Conservation (phyloP, 2,888 invertebrate species). For the Calameuta filiformis region DNA sequence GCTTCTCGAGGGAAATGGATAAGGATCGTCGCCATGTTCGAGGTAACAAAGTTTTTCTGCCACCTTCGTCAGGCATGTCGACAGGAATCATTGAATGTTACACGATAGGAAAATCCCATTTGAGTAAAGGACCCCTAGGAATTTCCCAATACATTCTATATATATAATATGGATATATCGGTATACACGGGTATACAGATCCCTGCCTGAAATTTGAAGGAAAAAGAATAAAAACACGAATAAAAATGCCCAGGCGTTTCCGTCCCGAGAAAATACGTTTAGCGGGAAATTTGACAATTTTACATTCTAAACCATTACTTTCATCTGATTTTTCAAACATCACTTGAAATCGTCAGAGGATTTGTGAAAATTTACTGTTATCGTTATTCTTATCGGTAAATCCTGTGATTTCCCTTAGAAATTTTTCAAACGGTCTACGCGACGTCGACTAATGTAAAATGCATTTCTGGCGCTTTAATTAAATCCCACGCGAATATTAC, state of each 20-base stretch:
- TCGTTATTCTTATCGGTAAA: background rate
- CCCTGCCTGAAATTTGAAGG: too few species aligned
- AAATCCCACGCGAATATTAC: background rate
- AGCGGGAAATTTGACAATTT: too few species aligned
- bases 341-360: background rate
- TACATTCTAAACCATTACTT: too few species aligned
- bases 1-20: conserved; percentile 52
- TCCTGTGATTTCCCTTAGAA: background rate
- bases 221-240: too few species aligned
- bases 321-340: background rate
- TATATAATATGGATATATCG: too few species aligned
- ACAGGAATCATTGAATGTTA: too few species aligned
- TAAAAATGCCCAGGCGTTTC: too few species aligned
- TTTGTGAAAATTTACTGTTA: background rate
- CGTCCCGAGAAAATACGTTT: too few species aligned
- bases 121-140: too few species aligned
- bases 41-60: conserved; percentile 40
- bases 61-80: background rate
- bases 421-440: background rate
- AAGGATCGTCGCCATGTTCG: conserved; percentile 55
- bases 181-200: too few species aligned
- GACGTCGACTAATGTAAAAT: background rate
- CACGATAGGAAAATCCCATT: too few species aligned
- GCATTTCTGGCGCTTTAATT: background rate
- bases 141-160: too few species aligned